These are phyloP conservation scores for Nyctibius bracteatus DNA, from an alignment of 2,113 vertebrate species.

Conservation along the genomic window DNA sequence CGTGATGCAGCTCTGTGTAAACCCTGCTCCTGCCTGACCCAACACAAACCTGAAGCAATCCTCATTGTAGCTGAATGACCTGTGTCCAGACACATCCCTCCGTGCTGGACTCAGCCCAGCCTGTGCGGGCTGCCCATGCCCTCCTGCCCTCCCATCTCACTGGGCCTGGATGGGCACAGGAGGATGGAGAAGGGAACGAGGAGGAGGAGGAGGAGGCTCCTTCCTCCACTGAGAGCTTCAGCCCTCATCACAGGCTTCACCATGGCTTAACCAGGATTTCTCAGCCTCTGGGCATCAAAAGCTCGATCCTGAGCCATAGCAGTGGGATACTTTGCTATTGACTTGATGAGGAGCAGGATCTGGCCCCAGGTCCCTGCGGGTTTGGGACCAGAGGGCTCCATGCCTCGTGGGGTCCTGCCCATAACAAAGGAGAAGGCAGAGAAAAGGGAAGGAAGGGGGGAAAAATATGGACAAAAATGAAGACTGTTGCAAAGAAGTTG, in stretches of 20 bases:
- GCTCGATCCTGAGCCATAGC: accelerated
- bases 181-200: not conserved
- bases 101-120: not conserved
- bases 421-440: not conserved
- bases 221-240: not conserved
- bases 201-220: not conserved
- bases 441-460: not conserved
- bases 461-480: not conserved
- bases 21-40: not conserved
- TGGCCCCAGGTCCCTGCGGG: not conserved
- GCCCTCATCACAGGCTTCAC: not conserved
- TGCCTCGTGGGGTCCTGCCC: accelerated
- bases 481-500: not conserved
- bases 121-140: not conserved
- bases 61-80: not conserved
- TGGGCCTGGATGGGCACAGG: not conserved
- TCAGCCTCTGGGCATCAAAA: not conserved
- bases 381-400: not conserved
- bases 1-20: not conserved
- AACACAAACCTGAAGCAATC: not conserved
- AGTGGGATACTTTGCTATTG: not conserved
- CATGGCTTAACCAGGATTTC: accelerated
- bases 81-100: not conserved
- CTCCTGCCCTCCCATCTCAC: not conserved
- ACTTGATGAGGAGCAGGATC: not conserved